Conservation (phyloP, 2,113 vertebrate species). For the Amblyornis subalaris region DNA sequence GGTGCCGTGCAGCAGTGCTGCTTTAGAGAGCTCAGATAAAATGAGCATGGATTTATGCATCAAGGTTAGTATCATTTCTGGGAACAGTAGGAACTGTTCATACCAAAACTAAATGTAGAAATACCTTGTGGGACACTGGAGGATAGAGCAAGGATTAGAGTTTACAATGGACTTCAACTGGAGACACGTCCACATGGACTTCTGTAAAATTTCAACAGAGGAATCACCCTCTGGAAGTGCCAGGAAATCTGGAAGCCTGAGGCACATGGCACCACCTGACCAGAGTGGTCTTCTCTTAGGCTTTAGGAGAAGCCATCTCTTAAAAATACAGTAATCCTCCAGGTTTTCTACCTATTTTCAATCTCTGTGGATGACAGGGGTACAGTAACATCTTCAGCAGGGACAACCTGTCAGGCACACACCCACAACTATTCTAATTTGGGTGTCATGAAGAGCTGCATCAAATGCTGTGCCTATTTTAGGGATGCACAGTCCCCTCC, state of each 20-base stretch:
- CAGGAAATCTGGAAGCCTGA: neutral
- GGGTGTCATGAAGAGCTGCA: slow-evolving; percentile 10
- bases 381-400: slow-evolving; percentile 41
- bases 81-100: neutral
- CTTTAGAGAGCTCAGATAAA: neutral
- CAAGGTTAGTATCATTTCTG: neutral
- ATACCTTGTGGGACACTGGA: neutral
- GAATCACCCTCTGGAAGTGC: neutral
- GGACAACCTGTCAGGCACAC: slow-evolving; percentile 58
- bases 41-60: neutral
- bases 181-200: neutral
- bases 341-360: slow-evolving; percentile 40
- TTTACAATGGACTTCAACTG: neutral
- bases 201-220: neutral
- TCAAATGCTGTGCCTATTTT: slow-evolving; percentile 38
- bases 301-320: neutral
- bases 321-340: neutral
- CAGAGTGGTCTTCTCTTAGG: neutral
- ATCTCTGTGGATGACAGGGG: slow-evolving; percentile 13
- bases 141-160: neutral
- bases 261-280: neutral
- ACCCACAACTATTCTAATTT: slow-evolving; percentile 55
- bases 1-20: neutral
- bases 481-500: neutral
- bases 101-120: neutral